Percentiles rank a stretch among this genome's conserved stretches.
Conservation (phyloP, 2,797 vertebrate species). For the Orestias chungarensis region DNA sequence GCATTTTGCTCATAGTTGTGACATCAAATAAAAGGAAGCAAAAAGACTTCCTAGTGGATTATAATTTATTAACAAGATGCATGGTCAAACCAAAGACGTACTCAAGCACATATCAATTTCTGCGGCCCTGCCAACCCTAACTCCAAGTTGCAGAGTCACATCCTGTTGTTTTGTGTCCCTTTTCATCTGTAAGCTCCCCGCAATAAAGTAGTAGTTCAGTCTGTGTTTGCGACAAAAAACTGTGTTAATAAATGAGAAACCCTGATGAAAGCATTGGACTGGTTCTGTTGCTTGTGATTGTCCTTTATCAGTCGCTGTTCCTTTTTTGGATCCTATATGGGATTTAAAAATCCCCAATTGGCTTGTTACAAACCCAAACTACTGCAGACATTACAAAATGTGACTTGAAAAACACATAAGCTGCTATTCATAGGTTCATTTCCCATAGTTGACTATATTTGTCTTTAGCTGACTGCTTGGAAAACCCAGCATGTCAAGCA, state of each 20-base stretch:
- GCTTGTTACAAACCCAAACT: neutral
- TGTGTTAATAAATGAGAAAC: neutral
- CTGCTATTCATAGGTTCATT: neutral
- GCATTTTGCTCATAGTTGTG: no score
- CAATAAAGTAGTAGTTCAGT: neutral
- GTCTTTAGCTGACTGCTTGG: neutral
- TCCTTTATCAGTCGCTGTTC: no score
- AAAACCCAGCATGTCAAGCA: constrained; percentile 4
- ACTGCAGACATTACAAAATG: neutral
- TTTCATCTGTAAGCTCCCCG: neutral
- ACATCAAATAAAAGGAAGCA: no score
- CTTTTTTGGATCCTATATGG: neutral
- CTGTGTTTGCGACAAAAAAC: neutral
- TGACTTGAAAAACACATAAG: neutral
- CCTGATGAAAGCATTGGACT: neutral
- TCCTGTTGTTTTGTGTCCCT: neutral
- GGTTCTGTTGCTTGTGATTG: no score
- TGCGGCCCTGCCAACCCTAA: no score
- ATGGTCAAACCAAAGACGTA: no score
- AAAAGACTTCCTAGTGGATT: no score
- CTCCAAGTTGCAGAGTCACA: no score
- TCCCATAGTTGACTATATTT: neutral
- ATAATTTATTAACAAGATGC: no score
- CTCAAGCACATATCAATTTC: no score
- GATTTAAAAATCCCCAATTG: neutral